These are phyloP conservation scores for Clarias magur DNA, from an alignment of 2,113 vertebrate genomes.

Conservation along the genomic window DNA sequence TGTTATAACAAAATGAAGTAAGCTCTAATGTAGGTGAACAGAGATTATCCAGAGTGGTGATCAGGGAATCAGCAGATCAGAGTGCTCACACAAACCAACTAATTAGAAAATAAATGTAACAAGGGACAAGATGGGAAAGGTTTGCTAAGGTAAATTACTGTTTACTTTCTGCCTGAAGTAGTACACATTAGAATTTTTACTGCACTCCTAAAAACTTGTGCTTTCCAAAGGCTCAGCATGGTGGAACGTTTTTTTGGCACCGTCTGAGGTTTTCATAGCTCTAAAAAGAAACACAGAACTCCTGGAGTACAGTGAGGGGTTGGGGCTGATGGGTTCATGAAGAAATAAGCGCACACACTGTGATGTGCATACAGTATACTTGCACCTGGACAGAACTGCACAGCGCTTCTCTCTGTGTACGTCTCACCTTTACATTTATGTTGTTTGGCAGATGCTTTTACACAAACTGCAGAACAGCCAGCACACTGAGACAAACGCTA, in stretches of 20 bases:
- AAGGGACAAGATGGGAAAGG: neutral
- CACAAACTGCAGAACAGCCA: neutral
- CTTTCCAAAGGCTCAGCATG: neutral
- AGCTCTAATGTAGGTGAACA: conserved; percentile 52
- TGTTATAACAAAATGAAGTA: conserved; percentile 58
- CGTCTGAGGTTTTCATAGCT: neutral
- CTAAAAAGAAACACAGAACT: neutral
- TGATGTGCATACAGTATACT: conserved; percentile 7
- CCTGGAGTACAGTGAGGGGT: conserved; percentile 22
- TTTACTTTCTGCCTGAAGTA: conserved; percentile 6
- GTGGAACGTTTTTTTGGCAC: neutral
- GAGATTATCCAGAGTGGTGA: conserved; percentile 53
- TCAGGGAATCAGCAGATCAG: conserved; percentile 20
- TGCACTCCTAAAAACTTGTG: neutral
- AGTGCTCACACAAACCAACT: conserved; percentile 1
- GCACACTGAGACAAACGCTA: neutral
- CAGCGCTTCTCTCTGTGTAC: neutral
- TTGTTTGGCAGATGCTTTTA: neutral
- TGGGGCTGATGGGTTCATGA: conserved; percentile 27
- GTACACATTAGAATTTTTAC: neutral
- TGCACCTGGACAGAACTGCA: neutral
- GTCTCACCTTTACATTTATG: neutral
- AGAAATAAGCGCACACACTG: conserved; percentile 45
- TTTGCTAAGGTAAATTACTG: neutral
- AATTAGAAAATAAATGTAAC: neutral